A percentile compares a stretch with the other conserved stretches of the same genome.
phyloP scores from a whole-genome alignment of 2,113 vertebrate species.

The Labeo rohita region DNA sequence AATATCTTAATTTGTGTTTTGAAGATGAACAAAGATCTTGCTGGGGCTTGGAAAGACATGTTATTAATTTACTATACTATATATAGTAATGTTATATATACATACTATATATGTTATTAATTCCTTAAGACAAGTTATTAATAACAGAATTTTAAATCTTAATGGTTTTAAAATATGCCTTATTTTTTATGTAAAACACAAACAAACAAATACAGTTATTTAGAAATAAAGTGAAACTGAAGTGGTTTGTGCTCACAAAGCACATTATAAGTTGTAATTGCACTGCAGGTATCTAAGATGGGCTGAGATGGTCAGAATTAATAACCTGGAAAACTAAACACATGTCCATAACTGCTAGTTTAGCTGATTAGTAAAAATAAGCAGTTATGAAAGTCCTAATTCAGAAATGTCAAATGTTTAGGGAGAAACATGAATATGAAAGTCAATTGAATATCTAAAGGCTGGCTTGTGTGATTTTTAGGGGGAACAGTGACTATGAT shows the following conservation, averaged over 20 bases:
- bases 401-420: neutral
- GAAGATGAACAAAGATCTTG: no score
- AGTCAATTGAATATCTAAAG: neutral
- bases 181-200: no score
- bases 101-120: no score
- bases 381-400: neutral
- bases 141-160: no score
- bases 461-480: neutral
- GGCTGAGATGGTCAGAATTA: neutral
- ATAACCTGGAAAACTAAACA: neutral
- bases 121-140: no score
- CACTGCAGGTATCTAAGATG: neutral
- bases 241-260: neutral
- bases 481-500: neutral
- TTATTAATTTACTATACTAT: no score
- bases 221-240: neutral
- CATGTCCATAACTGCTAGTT: neutral
- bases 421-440: neutral
- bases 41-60: no score
- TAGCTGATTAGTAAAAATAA: neutral
- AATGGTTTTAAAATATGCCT: no score
- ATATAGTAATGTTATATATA: no score
- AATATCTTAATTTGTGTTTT: no score
- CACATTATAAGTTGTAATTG: neutral
- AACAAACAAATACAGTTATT: no score